phyloP scores from a whole-genome alignment of 2,113 vertebrate genomes.

The Tragelaphus scriptus region DNA sequence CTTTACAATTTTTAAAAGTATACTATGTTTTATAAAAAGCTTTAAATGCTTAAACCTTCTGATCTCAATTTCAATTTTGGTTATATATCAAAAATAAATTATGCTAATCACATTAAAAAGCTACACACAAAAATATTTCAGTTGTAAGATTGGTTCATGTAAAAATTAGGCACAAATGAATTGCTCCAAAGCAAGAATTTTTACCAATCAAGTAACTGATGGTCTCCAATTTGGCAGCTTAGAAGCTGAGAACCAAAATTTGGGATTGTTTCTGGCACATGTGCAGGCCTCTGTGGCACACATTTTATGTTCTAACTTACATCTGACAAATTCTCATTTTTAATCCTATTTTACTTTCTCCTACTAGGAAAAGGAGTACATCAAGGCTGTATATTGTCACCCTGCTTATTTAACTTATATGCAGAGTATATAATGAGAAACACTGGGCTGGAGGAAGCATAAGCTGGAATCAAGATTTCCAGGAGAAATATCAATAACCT shows the following conservation, averaged over 20 bases:
- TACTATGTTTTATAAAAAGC: background rate
- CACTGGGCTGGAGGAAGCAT: rapidly evolving
- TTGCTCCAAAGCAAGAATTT: background rate
- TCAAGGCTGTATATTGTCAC: background rate
- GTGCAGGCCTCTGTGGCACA: background rate
- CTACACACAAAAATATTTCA: background rate
- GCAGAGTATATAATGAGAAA: background rate
- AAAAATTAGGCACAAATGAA: background rate
- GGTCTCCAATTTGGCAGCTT: background rate
- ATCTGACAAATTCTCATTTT: background rate
- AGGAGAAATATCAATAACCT: background rate
- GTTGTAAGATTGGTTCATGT: background rate
- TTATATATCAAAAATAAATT: background rate
- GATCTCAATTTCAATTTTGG: background rate
- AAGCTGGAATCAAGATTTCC: background rate
- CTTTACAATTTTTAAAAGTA: background rate
- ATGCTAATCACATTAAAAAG: background rate
- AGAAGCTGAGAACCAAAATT: background rate
- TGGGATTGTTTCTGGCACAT: background rate
- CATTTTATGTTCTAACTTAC: background rate
- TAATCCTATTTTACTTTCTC: background rate
- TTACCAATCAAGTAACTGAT: background rate
- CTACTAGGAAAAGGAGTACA: background rate
- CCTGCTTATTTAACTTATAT: background rate
- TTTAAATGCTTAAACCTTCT: background rate